A percentile compares a stretch with the other conserved stretches of the same genome.
These are phyloP conservation scores for Brachystomella parvula DNA, from an alignment of 1,140 invertebrate genomes.

Conservation along the genomic window DNA sequence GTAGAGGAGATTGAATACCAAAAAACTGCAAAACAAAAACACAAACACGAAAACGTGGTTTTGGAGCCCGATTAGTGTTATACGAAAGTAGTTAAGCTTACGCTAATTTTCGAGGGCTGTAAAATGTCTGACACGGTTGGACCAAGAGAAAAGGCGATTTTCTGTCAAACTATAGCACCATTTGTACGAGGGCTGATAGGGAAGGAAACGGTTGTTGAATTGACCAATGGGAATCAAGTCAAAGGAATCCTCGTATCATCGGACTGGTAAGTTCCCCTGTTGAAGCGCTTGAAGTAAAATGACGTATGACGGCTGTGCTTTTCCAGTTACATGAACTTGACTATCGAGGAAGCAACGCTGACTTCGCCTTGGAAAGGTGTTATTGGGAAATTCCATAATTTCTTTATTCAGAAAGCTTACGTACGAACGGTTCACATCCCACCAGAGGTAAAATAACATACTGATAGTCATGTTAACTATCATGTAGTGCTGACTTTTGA, in stretches of 20 bases:
- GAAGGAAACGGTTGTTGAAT: neutral
- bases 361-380: neutral
- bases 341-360: conserved; percentile 4
- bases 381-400: neutral
- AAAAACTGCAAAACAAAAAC: too few relatives aligned
- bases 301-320: neutral
- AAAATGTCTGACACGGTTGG: conserved; percentile 4
- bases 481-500: neutral
- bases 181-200: conserved; percentile 3
- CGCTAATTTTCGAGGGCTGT: too few relatives aligned
- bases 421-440: neutral
- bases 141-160: conserved; percentile 11
- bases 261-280: conserved; percentile 7
- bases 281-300: neutral
- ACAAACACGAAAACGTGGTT: too few relatives aligned
- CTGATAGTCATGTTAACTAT: neutral
- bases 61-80: too few relatives aligned
- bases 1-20: too few relatives aligned
- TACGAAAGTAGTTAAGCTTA: too few relatives aligned
- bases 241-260: neutral
- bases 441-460: neutral
- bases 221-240: neutral
- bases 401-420: conserved; percentile 2
- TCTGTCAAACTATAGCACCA: conserved; percentile 2
- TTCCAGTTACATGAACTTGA: conserved; percentile 9